phyloP scores from a whole-genome alignment of 1,140 invertebrate genomes.

The Pseudomyrmex dendroicus region DNA sequence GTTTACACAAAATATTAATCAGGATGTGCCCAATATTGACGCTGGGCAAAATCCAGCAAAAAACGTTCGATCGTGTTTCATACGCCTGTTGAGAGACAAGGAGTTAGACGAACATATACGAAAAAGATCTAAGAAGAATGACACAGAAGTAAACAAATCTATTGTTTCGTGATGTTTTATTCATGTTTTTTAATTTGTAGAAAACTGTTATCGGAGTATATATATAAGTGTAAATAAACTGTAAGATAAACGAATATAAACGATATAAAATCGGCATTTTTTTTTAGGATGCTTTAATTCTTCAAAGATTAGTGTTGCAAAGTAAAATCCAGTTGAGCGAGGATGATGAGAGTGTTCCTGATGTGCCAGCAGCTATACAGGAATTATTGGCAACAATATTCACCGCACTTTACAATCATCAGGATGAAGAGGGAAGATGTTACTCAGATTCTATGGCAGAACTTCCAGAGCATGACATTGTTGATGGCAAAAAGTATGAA shows the following conservation, averaged over 20 bases:
- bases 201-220: background rate
- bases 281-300: conserved; percentile 93
- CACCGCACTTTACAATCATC: conserved; percentile 97
- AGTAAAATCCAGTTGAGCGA: conserved; percentile 95
- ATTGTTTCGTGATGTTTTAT: too few relatives aligned
- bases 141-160: conserved; percentile 70
- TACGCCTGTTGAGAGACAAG: conserved; percentile 79
- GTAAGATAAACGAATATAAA: background rate
- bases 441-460: conserved; percentile 98
- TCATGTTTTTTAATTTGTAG: background rate
- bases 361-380: conserved; percentile 94
- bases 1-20: conserved; percentile 41
- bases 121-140: conserved; percentile 81
- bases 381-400: conserved; percentile 97
- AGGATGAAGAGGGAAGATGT: conserved; percentile 98
- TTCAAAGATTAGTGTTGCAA: conserved; percentile 96
- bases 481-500: conserved; percentile 88
- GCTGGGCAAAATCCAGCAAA: conserved; percentile 53
- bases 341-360: conserved; percentile 94
- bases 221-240: background rate
- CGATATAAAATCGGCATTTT: conserved; percentile 6
- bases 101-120: conserved; percentile 79
- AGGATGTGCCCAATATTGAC: conserved; percentile 30
- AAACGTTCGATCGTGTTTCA: conserved; percentile 77
- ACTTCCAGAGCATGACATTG: conserved; percentile 94